Percentiles rank a stretch among this genome's conserved stretches.
Conservation (phyloP, 2,113 vertebrate genomes). For the Capreolus pygargus region DNA sequence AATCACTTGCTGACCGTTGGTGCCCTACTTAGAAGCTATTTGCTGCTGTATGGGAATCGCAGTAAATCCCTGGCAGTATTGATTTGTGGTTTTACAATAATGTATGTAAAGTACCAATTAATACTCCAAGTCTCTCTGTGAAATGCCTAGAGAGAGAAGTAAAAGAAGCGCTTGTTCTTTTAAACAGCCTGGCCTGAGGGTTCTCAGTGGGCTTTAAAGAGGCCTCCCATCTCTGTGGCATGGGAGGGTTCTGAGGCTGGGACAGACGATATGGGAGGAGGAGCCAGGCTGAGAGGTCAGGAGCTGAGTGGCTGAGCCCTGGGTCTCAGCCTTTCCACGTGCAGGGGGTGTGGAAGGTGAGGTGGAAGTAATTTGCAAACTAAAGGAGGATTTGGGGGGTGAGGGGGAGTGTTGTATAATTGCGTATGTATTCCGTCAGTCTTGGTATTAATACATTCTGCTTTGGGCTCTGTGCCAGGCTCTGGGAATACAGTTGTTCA, state of each 20-base stretch:
- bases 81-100: constrained; percentile 53
- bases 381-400: neutral
- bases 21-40: neutral
- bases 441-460: rapidly evolving
- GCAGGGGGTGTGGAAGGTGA: rapidly evolving
- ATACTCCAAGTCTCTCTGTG: neutral
- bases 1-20: neutral
- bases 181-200: constrained; percentile 3
- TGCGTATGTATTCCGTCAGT: neutral
- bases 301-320: rapidly evolving
- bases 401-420: neutral
- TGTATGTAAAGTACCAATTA: constrained; percentile 64
- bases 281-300: neutral
- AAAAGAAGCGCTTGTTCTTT: neutral
- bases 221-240: neutral
- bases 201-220: neutral
- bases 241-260: neutral
- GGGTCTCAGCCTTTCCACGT: neutral
- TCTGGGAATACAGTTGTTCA: neutral
- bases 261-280: rapidly evolving
- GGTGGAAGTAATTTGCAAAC: neutral
- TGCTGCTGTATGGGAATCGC: neutral
- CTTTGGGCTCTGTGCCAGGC: neutral
- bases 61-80: neutral
- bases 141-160: constrained; percentile 39